Evolutionary conservation across 2,113 vertebrate genomes (phyloP), one percentile per base, ranked within the genome.

Genomic region (Monopterus albus): DNA sequence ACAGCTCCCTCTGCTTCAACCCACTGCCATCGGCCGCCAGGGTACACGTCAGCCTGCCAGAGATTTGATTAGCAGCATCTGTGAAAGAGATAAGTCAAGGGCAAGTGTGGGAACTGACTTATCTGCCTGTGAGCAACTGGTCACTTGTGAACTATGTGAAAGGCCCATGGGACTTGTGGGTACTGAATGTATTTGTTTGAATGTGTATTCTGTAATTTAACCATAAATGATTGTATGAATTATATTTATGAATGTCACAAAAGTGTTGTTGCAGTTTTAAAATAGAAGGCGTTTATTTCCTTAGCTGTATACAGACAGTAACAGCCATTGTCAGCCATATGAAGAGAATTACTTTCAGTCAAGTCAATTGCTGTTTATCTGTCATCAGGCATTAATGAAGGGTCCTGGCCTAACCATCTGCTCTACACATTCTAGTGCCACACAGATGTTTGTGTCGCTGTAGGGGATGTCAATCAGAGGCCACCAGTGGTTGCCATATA

Each of bases 311-410:
- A 31, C 29, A 6, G 5, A 31, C 59, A 56, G 17, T 9, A 29
- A 21, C 3, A 45, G n/a, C n/a, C 42, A 46, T 13, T 75, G 28
- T 72, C 17, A 35, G n/a, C 39, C 40, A 21, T 9, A 25, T 52
- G 33, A 36, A 51, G 20, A 57, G 13, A 47, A 38, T 15, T 7
- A 13, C 46, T 63, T 71, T 56, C 61, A 39, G 58, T 45, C 49
- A 60, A 75, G 20, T 79, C 63, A 67, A 12, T 31, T 35, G 18
- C 51, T 50, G 45, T 61, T 79, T 46, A 66, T 85, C 85, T 68
- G 83, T 89, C 85, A 46, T 72, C 85, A 42, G 60, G 42, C 75
- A 72, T 85, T 84, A 88, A 88, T 89, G 83, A 86, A 80, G 60
- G 78, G 72, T 75, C 71, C 46, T 9, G 12, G 51, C 66, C 72